These are phyloP conservation scores for Nothocercus julius DNA, from an alignment of 2,113 vertebrate species.

Conservation along the genomic window DNA sequence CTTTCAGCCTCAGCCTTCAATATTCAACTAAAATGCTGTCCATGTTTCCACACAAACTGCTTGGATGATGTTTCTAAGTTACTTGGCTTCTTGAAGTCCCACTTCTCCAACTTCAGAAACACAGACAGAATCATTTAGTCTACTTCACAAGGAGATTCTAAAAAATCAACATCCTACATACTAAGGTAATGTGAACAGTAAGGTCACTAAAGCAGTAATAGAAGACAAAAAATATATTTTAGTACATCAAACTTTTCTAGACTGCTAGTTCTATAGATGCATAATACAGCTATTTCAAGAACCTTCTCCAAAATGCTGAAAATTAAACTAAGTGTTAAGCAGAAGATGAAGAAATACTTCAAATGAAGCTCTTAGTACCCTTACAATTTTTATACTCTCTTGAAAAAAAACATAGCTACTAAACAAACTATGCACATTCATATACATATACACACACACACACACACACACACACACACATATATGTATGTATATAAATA, in stretches of 20 bases:
- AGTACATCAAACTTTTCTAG: not conserved
- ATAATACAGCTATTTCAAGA: not conserved
- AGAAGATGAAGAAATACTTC: not conserved
- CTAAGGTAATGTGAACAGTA: not conserved
- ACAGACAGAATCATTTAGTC: fast-evolving
- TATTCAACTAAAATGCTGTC: not conserved
- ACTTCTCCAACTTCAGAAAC: not conserved
- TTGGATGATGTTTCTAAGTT: not conserved
- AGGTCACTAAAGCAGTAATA: not conserved
- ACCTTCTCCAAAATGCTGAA: not conserved
- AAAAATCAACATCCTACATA: not conserved
- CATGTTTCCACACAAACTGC: not conserved
- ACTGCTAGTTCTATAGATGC: not conserved
- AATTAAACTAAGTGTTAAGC: not conserved
- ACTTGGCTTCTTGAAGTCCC: not conserved
- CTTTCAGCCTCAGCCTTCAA: not conserved
- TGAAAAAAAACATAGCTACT: not conserved
- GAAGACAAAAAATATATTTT: not conserved
- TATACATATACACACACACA: no score
- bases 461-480: no score
- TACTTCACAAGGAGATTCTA: not conserved
- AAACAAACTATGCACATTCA: not conserved
- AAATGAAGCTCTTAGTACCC: not conserved
- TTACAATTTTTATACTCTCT: not conserved
- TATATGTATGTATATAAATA: no score